These are phyloP conservation scores for Caenorhabditis zanzibari DNA, from an alignment of 2,888 invertebrate species.

Conservation along the genomic window DNA sequence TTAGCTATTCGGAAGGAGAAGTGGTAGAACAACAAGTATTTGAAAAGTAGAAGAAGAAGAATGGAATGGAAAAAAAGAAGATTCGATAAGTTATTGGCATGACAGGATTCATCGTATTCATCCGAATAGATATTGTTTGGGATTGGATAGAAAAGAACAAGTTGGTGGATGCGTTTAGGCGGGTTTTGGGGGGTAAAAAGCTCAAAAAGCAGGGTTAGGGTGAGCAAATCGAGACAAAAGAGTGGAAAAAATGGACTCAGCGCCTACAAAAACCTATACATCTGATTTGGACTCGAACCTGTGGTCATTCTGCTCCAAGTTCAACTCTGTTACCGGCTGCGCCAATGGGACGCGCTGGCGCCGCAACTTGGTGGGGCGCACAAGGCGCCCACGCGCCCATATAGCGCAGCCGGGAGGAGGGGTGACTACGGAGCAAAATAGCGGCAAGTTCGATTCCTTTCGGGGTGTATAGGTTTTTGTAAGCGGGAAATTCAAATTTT, in stretches of 20 bases:
- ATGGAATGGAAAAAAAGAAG: background rate
- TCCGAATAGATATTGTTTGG: slow-evolving; percentile 13
- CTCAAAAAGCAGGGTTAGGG: background rate
- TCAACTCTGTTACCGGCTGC: background rate
- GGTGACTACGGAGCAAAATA: background rate
- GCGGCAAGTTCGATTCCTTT: background rate
- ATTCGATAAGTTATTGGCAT: slow-evolving; percentile 60
- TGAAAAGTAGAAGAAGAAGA: background rate
- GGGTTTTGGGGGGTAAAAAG: background rate
- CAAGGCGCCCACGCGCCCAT: too few relatives aligned
- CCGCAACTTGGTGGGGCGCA: too few relatives aligned
- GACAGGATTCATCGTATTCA: slow-evolving; percentile 43
- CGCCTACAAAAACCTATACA: background rate
- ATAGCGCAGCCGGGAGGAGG: slow-evolving; percentile 11
- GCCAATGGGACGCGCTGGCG: background rate
- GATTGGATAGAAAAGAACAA: slow-evolving; percentile 11
- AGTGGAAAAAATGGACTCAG: background rate
- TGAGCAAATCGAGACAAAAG: background rate
- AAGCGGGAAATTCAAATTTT: background rate
- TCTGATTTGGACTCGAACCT: background rate
- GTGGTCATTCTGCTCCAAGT: background rate
- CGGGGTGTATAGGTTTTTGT: background rate
- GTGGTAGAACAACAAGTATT: slow-evolving; percentile 51
- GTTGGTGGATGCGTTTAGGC: background rate
- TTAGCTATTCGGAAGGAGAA: slow-evolving; percentile 14